phyloP scores from a whole-genome alignment of 2,888 invertebrate genomes.

The Limnephilus marmoratus region DNA sequence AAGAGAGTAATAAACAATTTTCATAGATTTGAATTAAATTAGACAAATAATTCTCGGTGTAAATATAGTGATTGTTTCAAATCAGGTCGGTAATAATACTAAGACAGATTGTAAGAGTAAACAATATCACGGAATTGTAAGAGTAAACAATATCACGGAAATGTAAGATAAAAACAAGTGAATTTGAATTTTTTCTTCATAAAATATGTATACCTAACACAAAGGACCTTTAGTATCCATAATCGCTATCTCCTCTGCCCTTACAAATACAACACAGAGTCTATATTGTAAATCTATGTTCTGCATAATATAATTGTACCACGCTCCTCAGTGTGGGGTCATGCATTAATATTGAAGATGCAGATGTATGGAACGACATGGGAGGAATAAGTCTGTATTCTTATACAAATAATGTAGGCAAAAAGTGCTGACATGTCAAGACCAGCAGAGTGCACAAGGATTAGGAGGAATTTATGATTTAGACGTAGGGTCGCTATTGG shows the following conservation, averaged over 20 bases:
- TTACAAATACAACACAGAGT: neutral
- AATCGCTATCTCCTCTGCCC: neutral
- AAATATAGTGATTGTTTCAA: too few relatives aligned
- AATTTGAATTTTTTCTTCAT: neutral
- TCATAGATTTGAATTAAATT: too few relatives aligned
- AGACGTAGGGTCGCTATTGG: neutral
- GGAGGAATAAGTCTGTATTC: neutral
- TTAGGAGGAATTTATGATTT: neutral
- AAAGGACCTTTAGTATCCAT: neutral
- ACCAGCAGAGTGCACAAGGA: neutral
- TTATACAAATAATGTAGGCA: neutral
- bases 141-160: neutral
- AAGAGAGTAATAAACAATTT: too few relatives aligned
- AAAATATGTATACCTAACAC: neutral
- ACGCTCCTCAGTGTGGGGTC: neutral
- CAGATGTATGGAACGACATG: neutral
- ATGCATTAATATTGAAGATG: slow-evolving; percentile 42
- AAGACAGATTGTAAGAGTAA: neutral
- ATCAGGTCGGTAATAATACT: neutral
- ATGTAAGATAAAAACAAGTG: neutral
- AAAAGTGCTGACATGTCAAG: neutral
- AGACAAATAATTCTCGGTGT: too few relatives aligned
- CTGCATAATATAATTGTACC: neutral
- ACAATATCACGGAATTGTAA: neutral
- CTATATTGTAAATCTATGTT: neutral